Base-by-base conservation (phyloP, 30 jellyfish, hydroid and myxozoan genomes). In the Aurelia sp. region DNA sequence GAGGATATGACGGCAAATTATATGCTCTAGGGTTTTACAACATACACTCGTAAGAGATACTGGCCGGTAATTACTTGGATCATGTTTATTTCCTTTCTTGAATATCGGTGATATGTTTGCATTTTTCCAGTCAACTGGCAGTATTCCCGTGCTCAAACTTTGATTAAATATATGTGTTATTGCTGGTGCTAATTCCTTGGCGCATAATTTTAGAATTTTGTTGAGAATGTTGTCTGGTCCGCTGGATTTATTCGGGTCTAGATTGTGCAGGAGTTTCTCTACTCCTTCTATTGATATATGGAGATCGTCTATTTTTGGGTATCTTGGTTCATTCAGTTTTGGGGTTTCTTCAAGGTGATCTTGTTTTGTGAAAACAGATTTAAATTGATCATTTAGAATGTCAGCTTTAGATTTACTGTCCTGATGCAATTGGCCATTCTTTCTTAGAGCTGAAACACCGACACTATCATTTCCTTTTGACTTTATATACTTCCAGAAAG, bases 61-160 rank as follows among this genome's bases (percentile, higher is more conserved):
- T 52, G 63, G 63, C 63, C 63, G 63, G 63, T 52, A 52, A 52
- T 52, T 52, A 52, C 63, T 52, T 52, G 63, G 63, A 52, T 52
- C 63, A 52, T 52, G 63, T 52, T 52, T 52, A 52, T 52, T 52
- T 52, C n/a, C n/a, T n/a, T n/a, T n/a, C n/a, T n/a, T n/a, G n/a
- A n/a, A n/a, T n/a, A n/a, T n/a, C n/a, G n/a, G 63, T 52, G 63
- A 52, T 52, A 52, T 52, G 16, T 52, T 52, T 52, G 63, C 63
- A 52, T 52, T 52, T 52, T 52, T 16, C 63, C 63, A 52, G 63
- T 52, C 63, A 52, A 52, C 63, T 52, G 63, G 63, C 16, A 52
- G 16, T 52, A 52, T 52, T 52, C 63, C 63, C 63, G 63, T 52
- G 63, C 16, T 52, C 63, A 52, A 52, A 52, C 63, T 52, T 52